Conservation (phyloP, 2,113 vertebrate genomes). For the Acanthochromis polyacanthus region DNA sequence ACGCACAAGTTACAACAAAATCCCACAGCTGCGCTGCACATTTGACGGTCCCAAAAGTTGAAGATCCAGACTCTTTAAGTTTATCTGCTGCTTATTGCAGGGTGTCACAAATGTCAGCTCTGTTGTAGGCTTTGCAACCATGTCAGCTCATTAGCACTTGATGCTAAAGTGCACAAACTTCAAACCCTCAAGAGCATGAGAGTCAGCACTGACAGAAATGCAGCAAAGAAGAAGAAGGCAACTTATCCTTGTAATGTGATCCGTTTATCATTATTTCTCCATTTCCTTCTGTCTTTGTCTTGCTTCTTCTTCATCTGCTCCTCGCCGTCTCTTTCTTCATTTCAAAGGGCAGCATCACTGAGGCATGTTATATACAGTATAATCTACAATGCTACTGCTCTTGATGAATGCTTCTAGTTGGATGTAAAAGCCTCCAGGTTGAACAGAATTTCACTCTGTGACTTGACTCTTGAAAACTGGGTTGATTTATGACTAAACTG, state of each 20-base stretch:
- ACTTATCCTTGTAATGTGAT: slow-evolving; percentile 11
- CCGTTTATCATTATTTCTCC: slow-evolving; percentile 17
- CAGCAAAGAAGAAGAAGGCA: slow-evolving; percentile 9
- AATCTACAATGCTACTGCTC: not conserved
- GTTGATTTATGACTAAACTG: not conserved
- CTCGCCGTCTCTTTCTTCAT: not conserved
- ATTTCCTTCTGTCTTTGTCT: not conserved
- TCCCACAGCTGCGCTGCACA: slow-evolving; percentile 3
- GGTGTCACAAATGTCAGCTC: slow-evolving; percentile 51
- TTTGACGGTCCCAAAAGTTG: not conserved
- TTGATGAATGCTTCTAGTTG: not conserved
- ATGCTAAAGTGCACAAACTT: slow-evolving; percentile 47
- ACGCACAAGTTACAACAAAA: not conserved
- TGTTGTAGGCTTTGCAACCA: slow-evolving; percentile 31
- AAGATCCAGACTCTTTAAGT: slow-evolving; percentile 20
- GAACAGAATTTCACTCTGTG: not conserved
- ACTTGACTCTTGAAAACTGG: not conserved
- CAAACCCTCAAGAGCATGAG: slow-evolving; percentile 26
- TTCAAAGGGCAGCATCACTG: not conserved
- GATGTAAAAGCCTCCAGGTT: not conserved
- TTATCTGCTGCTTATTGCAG: slow-evolving; percentile 36
- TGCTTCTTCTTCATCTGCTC: slow-evolving; percentile 1
- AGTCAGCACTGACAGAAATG: slow-evolving; percentile 27
- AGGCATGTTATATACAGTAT: not conserved
- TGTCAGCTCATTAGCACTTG: slow-evolving; percentile 60